phyloP scores from a whole-genome alignment of 1,140 invertebrate genomes.

The Calliphora vicina region DNA sequence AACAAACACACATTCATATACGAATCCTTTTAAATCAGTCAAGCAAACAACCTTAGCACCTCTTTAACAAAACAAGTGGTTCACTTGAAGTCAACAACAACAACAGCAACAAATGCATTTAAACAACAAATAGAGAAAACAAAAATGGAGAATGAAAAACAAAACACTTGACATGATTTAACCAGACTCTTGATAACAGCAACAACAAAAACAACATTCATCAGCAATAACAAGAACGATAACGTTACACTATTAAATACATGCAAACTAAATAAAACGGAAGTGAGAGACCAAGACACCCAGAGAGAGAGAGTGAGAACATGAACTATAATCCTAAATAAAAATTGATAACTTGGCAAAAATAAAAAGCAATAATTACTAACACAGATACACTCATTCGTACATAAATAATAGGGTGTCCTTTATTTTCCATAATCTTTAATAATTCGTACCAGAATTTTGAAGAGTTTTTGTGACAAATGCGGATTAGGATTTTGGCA shows the following conservation, averaged over 20 bases:
- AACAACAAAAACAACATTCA: too few species aligned
- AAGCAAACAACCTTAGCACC: not conserved
- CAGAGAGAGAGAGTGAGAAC: not conserved
- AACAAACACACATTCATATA: not conserved
- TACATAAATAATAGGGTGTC: too few species aligned
- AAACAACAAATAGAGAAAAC: not conserved
- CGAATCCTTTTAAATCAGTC: not conserved
- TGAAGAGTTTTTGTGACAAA: too few species aligned
- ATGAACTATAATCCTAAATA: not conserved
- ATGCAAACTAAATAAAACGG: not conserved
- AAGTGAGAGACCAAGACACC: not conserved
- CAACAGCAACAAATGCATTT: not conserved
- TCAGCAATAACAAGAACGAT: not conserved
- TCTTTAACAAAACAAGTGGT: conserved; percentile 16
- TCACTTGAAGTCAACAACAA: not conserved
- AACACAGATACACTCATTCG: not conserved
- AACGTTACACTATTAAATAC: not conserved
- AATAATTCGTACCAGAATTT: too few species aligned
- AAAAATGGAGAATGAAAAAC: not conserved
- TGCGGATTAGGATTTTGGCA: too few species aligned
- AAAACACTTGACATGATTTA: conserved; percentile 1
- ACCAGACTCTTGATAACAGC: not conserved
- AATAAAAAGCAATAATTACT: not conserved
- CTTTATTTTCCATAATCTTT: too few species aligned
- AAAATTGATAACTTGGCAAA: not conserved